A percentile compares a stretch with the other conserved stretches of the same genome.
These are phyloP conservation scores for Arrhopalites spinosus DNA, from an alignment of 2,888 invertebrate genomes.

Conservation along the genomic window DNA sequence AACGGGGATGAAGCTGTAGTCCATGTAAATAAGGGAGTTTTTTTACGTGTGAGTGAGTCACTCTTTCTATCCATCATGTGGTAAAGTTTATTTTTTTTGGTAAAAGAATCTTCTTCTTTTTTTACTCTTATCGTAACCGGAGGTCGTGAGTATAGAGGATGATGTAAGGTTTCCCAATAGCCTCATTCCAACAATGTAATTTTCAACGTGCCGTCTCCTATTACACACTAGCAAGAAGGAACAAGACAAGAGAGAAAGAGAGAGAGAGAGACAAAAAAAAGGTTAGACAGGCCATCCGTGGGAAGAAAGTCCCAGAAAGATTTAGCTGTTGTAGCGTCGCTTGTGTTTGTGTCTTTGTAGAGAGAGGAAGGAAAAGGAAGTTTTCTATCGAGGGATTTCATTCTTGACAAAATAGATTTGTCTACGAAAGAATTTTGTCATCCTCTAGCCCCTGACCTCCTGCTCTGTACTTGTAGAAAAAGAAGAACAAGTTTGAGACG, in stretches of 20 bases:
- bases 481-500: background rate
- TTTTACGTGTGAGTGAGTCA: background rate
- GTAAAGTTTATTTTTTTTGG: background rate
- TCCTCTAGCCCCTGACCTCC: slow-evolving; percentile 17
- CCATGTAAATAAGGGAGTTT: too few relatives aligned
- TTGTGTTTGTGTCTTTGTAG: background rate
- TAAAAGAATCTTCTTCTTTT: too few relatives aligned
- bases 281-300: background rate
- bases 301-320: background rate
- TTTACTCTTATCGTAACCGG: too few relatives aligned
- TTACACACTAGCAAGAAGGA: slow-evolving; percentile 9
- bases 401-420: slow-evolving; percentile 26
- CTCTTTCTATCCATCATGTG: too few relatives aligned
- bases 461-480: background rate
- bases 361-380: slow-evolving; percentile 15
- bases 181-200: slow-evolving; percentile 28
- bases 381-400: slow-evolving; percentile 32
- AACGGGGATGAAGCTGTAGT: background rate
- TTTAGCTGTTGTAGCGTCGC: background rate
- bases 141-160: slow-evolving; percentile 9
- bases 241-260: background rate
- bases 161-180: slow-evolving; percentile 26
- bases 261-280: background rate
- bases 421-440: slow-evolving; percentile 29
- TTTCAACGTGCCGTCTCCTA: slow-evolving; percentile 25